These are phyloP conservation scores for Potamilus streckersoni DNA, from an alignment of 1,140 invertebrate species.

Conservation along the genomic window DNA sequence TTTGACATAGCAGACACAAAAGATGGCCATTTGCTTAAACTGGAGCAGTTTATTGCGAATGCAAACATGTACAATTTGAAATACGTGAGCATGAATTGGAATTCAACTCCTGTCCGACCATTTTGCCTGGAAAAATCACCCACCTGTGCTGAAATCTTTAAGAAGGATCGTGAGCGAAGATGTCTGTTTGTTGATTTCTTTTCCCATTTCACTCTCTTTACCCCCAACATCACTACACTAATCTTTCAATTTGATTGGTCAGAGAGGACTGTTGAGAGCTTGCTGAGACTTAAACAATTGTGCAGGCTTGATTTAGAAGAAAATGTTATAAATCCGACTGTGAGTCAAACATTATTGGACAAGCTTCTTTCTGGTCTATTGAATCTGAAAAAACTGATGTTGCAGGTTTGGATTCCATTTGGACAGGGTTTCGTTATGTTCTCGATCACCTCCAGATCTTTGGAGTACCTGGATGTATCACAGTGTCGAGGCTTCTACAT, in stretches of 20 bases:
- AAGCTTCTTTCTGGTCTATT: constrained; percentile 43
- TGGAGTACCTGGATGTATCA: constrained; percentile 60
- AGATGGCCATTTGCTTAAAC: constrained; percentile 49
- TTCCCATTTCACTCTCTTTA: constrained; percentile 50
- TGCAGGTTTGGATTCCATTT: constrained; percentile 63
- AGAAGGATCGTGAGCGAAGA: constrained; percentile 40
- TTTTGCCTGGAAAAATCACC: constrained; percentile 45
- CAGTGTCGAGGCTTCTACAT: constrained; percentile 62
- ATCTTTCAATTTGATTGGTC: constrained; percentile 66
- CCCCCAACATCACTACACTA: constrained; percentile 52
- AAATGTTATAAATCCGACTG: constrained; percentile 58
- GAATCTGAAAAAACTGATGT: constrained; percentile 44
- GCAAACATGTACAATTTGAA: constrained; percentile 40
- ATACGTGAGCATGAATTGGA: constrained; percentile 62
- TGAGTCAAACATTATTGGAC: constrained; percentile 50
- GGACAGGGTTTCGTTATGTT: constrained; percentile 47
- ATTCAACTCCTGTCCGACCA: constrained; percentile 59
- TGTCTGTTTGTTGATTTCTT: constrained; percentile 60
- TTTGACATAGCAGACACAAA: constrained; percentile 59
- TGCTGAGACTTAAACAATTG: constrained; percentile 53
- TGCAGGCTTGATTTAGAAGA: constrained; percentile 60
- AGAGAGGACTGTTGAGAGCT: constrained; percentile 46
- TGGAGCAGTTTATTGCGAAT: constrained; percentile 47
- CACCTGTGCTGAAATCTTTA: too few relatives aligned
- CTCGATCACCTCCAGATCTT: constrained; percentile 42